phyloP scores from a whole-genome alignment of 2,797 vertebrate species.

The Enteromius argenteus region DNA sequence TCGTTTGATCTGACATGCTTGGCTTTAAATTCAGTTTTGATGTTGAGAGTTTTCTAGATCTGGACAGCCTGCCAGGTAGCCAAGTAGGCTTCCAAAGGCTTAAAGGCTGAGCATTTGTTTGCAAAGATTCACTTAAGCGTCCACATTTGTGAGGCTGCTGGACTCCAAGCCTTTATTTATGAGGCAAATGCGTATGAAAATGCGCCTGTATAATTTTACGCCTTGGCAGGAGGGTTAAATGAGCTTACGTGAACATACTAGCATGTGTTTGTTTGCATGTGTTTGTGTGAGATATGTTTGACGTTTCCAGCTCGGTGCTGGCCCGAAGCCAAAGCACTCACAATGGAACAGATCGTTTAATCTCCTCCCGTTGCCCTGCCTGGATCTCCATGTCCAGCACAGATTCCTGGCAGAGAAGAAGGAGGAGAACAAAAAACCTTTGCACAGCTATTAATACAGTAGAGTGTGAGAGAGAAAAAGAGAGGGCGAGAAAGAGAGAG shows the following conservation, averaged over 20 bases:
- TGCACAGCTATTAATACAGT: slow-evolving; percentile 58
- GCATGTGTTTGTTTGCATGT: slow-evolving; percentile 42
- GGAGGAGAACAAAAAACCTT: slow-evolving; percentile 48
- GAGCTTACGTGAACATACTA: slow-evolving; percentile 16
- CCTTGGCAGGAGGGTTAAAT: slow-evolving; percentile 31
- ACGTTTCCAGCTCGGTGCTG: slow-evolving; percentile 59
- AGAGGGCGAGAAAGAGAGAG: slow-evolving; percentile 29
- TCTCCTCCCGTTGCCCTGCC: slow-evolving; percentile 48
- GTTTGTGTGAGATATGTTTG: slow-evolving; percentile 53
- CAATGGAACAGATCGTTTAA: slow-evolving; percentile 60
- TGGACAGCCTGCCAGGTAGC: slow-evolving; percentile 23
- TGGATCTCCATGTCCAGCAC: slow-evolving; percentile 57
- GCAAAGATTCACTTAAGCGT: slow-evolving; percentile 35
- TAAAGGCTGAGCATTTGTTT: slow-evolving; percentile 35
- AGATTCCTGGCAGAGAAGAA: slow-evolving; percentile 55
- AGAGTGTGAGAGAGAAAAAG: slow-evolving; percentile 14
- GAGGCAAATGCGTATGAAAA: slow-evolving; percentile 17
- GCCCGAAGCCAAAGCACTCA: slow-evolving; percentile 40
- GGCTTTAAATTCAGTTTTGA: slow-evolving; percentile 31
- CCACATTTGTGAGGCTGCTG: slow-evolving; percentile 14
- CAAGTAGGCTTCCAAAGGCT: slow-evolving; percentile 12
- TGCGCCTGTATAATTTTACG: slow-evolving; percentile 15
- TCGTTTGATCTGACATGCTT: slow-evolving; percentile 21
- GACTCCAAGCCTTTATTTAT: slow-evolving; percentile 41
- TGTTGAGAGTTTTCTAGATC: slow-evolving; percentile 26